Conservation (phyloP, 2,797 vertebrate species). For the Poecilia wingei region DNA sequence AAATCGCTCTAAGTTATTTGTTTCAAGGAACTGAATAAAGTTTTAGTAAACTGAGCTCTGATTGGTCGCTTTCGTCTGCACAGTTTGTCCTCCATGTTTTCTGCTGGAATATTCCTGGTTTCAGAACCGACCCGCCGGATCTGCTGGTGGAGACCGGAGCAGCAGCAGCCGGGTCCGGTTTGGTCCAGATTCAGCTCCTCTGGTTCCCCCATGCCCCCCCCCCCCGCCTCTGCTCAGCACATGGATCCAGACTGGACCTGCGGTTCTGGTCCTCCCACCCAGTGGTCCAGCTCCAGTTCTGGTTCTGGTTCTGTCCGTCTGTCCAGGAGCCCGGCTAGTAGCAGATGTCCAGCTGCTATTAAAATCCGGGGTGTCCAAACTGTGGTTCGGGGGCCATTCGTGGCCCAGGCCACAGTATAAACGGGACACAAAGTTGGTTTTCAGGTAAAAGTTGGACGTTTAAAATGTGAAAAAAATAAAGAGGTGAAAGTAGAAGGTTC, state of each 20-base stretch:
- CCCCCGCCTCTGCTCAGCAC: no score
- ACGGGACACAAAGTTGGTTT: no score
- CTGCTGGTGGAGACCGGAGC: neutral
- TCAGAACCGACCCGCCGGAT: neutral
- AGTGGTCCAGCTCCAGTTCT: neutral
- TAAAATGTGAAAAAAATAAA: no score
- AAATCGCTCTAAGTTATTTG: conserved; percentile 73
- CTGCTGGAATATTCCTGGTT: neutral
- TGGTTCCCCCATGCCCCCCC: neutral
- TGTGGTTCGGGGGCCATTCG: no score
- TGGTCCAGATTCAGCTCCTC: neutral
- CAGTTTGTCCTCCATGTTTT: neutral
- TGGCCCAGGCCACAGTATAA: no score
- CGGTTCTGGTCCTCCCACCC: neutral
- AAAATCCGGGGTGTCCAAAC: no score
- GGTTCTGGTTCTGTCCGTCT: neutral
- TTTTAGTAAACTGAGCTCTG: conserved; percentile 38
- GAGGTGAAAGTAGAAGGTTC: no score
- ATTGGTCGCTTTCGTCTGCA: neutral
- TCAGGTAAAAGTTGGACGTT: no score
- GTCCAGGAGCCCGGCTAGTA: neutral
- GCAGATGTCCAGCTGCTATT: no score
- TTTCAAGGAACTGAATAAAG: conserved; percentile 57
- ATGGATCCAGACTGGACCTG: neutral
- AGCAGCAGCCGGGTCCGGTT: neutral